phyloP scores from a whole-genome alignment of 37 sponge, comb jelly and placozoan genomes.

The Agelas oroides region DNA sequence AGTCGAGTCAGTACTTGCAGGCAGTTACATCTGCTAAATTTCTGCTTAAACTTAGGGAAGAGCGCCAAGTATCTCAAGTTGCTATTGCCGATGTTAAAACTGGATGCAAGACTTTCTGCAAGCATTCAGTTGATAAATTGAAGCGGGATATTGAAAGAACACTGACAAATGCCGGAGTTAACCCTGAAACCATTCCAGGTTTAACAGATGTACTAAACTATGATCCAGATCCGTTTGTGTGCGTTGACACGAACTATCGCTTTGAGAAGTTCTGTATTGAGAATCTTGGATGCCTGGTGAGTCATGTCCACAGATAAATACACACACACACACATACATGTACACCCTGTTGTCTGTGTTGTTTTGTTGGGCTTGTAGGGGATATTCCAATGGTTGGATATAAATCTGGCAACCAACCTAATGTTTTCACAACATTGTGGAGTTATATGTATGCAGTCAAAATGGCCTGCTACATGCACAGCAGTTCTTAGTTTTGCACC shows the following conservation, averaged over 20 bases:
- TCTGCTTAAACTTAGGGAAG: constrained; percentile 20
- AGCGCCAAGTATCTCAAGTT: constrained; percentile 21
- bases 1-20: too few relatives aligned
- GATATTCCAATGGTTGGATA: too few relatives aligned
- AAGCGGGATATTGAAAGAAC: not conserved
- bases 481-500: too few relatives aligned
- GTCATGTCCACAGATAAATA: not conserved
- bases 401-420: too few relatives aligned
- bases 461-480: too few relatives aligned
- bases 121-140: not conserved
- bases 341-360: not conserved
- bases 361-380: too few relatives aligned
- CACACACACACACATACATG: too few relatives aligned
- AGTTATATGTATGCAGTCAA: too few relatives aligned
- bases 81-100: constrained; percentile 8
- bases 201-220: not conserved
- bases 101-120: constrained; percentile 4
- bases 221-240: constrained; percentile 27
- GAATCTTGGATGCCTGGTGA: constrained; percentile 24
- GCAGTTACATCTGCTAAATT: constrained; percentile 17
- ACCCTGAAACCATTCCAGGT: not conserved
- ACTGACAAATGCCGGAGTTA: not conserved
- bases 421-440: too few relatives aligned
- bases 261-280: constrained; percentile 27
- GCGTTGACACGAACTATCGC: constrained; percentile 3